Evolutionary conservation across 2,888 invertebrate species (phyloP).

Genomic region (Athalia circularis): DNA sequence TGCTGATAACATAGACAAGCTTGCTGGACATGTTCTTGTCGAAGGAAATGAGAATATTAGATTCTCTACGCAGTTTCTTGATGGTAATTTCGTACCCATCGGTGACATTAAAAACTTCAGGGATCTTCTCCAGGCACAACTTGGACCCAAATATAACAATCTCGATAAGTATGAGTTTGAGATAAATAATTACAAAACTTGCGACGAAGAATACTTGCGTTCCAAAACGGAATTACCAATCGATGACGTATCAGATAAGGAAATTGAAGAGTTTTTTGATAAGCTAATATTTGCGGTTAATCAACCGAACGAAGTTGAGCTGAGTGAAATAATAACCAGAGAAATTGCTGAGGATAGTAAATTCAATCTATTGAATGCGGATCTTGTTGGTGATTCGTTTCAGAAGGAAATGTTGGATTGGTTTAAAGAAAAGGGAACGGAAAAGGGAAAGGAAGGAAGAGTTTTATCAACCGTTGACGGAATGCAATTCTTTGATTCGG

Average conservation of each 20-base stretch:
- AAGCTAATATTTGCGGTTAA: slow-evolving; percentile 10
- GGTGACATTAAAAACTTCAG: neutral
- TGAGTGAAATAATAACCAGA: neutral
- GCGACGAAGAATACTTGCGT: slow-evolving; percentile 26
- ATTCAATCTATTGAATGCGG: slow-evolving; percentile 19
- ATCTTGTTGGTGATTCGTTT: slow-evolving; percentile 13
- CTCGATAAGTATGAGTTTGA: slow-evolving; percentile 4
- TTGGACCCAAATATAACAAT: neutral
- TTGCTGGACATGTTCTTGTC: slow-evolving; percentile 7
- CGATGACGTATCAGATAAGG: neutral
- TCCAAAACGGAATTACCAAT: slow-evolving; percentile 13
- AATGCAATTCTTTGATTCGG: slow-evolving; percentile 58
- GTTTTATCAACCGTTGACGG: slow-evolving; percentile 4
- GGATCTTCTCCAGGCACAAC: neutral
- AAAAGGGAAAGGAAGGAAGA: slow-evolving; percentile 14
- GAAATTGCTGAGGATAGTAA: slow-evolving; percentile 18
- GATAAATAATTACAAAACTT: slow-evolving; percentile 14
- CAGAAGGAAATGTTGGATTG: slow-evolving; percentile 18
- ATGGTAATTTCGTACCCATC: neutral
- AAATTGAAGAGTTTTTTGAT: slow-evolving; percentile 15
- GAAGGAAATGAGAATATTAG: neutral
- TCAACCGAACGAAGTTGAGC: slow-evolving; percentile 28
- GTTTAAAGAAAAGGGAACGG: slow-evolving; percentile 25
- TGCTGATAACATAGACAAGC: slow-evolving; percentile 5
- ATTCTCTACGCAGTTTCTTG: slow-evolving; percentile 12